Conservation (phyloP, 2,888 invertebrate genomes). For the Camptogramma bilineatum region DNA sequence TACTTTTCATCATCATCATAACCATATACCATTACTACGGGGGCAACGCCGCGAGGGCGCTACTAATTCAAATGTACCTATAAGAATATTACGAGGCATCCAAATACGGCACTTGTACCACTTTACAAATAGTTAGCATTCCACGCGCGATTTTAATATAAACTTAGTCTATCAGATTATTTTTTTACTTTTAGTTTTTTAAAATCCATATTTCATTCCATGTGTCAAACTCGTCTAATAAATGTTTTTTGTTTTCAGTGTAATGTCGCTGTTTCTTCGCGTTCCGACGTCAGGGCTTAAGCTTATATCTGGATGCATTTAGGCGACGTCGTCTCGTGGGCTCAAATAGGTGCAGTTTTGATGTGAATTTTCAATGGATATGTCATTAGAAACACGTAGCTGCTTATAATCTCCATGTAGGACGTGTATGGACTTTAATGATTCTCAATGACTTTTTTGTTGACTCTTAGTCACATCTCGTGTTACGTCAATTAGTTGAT, state of each 20-base stretch:
- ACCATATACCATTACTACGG: no score
- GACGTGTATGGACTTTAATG: conserved; percentile 48
- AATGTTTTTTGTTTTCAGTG: conserved; percentile 62
- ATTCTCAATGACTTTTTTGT: conserved; percentile 53
- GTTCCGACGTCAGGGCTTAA: conserved; percentile 28
- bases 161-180: not conserved
- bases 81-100: no score
- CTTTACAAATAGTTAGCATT: not conserved
- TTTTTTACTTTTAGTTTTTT: not conserved
- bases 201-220: not conserved
- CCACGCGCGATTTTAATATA: not conserved
- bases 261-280: conserved; percentile 49
- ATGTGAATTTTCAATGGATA: conserved; percentile 76
- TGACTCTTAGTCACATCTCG: conserved; percentile 48
- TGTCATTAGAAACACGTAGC: conserved; percentile 59
- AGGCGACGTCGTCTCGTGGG: conserved; percentile 66
- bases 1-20: no score
- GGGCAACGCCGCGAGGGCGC: no score
- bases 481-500: conserved; percentile 73
- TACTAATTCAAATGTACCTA: no score
- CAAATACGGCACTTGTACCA: no score
- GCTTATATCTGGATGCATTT: conserved; percentile 66
- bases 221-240: conserved; percentile 25
- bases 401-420: conserved; percentile 49
- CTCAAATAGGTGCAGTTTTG: conserved; percentile 78